Base-by-base conservation (phyloP, 1,140 invertebrate species). In the Liolophura sinensis region DNA sequence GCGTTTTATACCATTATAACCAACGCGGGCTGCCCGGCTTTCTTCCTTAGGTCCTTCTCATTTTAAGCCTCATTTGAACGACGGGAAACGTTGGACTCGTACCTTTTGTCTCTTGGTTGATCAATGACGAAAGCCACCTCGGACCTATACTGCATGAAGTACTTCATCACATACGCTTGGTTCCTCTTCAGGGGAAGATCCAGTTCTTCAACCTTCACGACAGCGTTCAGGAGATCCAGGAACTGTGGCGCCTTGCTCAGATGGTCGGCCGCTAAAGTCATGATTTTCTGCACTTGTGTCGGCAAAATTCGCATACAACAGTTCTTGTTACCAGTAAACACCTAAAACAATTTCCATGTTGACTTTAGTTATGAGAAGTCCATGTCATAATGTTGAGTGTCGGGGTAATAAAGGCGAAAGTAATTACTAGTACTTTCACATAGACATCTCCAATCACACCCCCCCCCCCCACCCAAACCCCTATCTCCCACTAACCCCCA, bases 111-210 rank as follows among this genome's bases (percentile, higher is more conserved):
- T 61, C 74, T 71, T 46, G 67, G 62, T 24, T 74, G 62, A 61
- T 83, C 79, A 52, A 82, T 77, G 12, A 80, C 60, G 24, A 64
- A 55, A 9, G 79, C 81, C 0, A 83, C 70, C 16, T 83, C 78
- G 0, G 73, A 57, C 27, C 78, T 57, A 56, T 71, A 76, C 75
- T 83, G 79, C 82, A 84, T 82, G 68, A 84, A 80, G 64, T 78
- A 82, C n/a, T 79, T 82, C 81, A 84, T 84, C 20, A 84, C 82
- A 55, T 79, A 78, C 22, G 74, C 71, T 62, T 84, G 82, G 64
- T 84, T 84, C 40, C 82, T 62, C 60, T 84, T 84, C 25, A 84
- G 64, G 12, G 82, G 78, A 57, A 84, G 68, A 61, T 82, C 78
- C 12, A 81, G 65, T 25, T 82, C 81, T 58, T 84, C 79, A 1